Percentiles rank a stretch among this genome's conserved stretches.
phyloP scores from a whole-genome alignment of 2,113 vertebrate genomes.

The Condylura cristata region DNA sequence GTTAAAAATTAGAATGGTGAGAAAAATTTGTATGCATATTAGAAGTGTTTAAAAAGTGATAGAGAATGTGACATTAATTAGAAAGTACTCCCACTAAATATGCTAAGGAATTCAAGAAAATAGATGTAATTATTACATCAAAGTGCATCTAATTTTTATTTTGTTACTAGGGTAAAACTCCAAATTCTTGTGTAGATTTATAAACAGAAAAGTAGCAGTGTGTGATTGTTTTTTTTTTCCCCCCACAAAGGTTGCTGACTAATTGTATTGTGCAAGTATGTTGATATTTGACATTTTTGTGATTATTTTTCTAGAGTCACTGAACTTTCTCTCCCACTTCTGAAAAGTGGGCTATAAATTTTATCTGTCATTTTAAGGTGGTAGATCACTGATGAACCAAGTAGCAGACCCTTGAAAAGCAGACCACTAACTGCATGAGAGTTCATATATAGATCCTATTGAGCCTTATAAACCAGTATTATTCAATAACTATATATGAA shows the following conservation, averaged over 20 bases:
- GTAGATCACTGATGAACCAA: neutral
- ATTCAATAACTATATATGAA: neutral
- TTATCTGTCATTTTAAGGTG: conserved; percentile 14
- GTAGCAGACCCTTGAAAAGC: neutral
- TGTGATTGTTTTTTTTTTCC: neutral
- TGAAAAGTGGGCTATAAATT: neutral
- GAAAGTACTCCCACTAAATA: neutral
- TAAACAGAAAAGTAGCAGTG: neutral
- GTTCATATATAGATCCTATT: neutral
- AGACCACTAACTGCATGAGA: neutral
- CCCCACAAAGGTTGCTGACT: neutral
- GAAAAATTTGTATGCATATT: neutral
- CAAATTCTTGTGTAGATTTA: neutral
- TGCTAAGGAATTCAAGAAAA: neutral
- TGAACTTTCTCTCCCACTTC: neutral
- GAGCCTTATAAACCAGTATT: too few species aligned
- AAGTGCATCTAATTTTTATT: neutral
- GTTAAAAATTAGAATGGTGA: neutral
- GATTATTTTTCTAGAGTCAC: neutral
- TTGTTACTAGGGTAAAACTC: neutral
- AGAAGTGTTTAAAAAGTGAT: neutral
- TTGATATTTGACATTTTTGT: conserved; percentile 5
- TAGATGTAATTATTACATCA: neutral
- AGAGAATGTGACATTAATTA: neutral
- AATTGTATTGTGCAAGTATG: neutral